Conservation (phyloP, 2,888 invertebrate species). For the Camponotus fellah region DNA sequence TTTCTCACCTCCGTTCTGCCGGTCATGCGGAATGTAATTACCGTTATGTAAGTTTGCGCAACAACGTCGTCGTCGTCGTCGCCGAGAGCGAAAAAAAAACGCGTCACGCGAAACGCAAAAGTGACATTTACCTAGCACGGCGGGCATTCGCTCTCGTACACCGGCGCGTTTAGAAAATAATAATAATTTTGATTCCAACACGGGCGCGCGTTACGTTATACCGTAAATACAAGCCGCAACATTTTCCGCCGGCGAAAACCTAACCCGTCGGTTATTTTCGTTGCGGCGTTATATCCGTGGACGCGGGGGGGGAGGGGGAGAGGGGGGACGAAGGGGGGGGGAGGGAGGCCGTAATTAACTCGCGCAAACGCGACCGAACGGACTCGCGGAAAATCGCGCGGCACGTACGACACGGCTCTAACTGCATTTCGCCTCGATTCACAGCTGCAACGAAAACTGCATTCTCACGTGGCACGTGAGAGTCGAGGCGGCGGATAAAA, state of each 20-base stretch:
- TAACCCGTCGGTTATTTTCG: slow-evolving; percentile 34
- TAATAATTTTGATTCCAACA: slow-evolving; percentile 39
- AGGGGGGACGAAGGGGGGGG: neutral
- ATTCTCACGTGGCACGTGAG: slow-evolving; percentile 2
- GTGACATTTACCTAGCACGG: slow-evolving; percentile 6
- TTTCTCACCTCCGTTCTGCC: neutral
- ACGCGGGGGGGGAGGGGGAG: accelerated
- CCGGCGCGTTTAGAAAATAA: slow-evolving; percentile 26
- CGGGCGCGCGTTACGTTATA: neutral
- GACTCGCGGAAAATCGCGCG: slow-evolving; percentile 31
- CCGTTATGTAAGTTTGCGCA: slow-evolving; percentile 17
- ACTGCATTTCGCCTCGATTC: slow-evolving; percentile 41
- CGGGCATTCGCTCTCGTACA: neutral
- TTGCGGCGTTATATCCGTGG: neutral
- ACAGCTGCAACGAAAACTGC: slow-evolving; percentile 39
- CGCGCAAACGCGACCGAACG: slow-evolving; percentile 30
- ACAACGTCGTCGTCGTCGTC: neutral
- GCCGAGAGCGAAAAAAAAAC: slow-evolving; percentile 38
- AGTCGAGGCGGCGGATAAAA: neutral
- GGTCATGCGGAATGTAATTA: slow-evolving; percentile 19
- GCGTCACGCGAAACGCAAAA: neutral
- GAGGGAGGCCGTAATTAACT: slow-evolving; percentile 28
- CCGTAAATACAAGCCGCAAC: slow-evolving; percentile 12
- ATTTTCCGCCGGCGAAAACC: slow-evolving; percentile 37
- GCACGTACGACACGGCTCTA: slow-evolving; percentile 19